A percentile compares a stretch with the other conserved stretches of the same genome.
phyloP scores from a whole-genome alignment of 2,888 invertebrate species.

The Tenthredo livida region DNA sequence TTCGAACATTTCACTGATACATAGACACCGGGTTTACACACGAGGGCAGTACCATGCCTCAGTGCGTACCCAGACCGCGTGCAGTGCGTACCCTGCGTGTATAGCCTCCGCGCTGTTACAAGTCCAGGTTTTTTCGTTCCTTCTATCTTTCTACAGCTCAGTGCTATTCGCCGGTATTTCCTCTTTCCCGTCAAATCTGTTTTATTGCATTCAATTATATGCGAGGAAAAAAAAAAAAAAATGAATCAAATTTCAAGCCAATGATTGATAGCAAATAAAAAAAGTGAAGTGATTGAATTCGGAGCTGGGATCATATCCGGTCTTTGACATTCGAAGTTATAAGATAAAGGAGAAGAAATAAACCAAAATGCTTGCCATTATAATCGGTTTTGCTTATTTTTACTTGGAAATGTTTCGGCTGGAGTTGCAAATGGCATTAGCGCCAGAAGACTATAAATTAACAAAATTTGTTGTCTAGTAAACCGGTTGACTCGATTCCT shows the following conservation, averaged over 20 bases:
- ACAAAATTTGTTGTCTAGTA: slow-evolving; percentile 70
- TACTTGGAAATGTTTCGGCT: slow-evolving; percentile 70
- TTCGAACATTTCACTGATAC: neutral
- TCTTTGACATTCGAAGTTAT: neutral
- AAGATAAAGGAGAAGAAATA: neutral
- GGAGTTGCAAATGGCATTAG: slow-evolving; percentile 71
- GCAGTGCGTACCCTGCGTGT: slow-evolving; percentile 61
- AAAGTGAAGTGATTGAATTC: neutral
- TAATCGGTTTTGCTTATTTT: slow-evolving; percentile 72
- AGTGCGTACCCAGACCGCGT: slow-evolving; percentile 71
- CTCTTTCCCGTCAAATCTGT: neutral
- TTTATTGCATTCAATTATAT: neutral
- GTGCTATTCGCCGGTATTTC: neutral
- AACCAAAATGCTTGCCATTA: slow-evolving; percentile 67
- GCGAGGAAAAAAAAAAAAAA: neutral
- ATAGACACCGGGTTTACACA: neutral
- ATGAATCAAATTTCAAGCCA: too few relatives aligned
- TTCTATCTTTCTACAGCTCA: slow-evolving; percentile 25
- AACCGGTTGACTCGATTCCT: neutral
- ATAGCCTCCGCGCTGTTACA: slow-evolving; percentile 58
- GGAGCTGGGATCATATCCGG: neutral
- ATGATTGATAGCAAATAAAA: neutral
- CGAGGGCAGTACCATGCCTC: slow-evolving; percentile 59
- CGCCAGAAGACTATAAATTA: slow-evolving; percentile 68
- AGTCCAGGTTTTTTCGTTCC: slow-evolving; percentile 54